Conservation (phyloP, 2,888 invertebrate species). For the Syritta pipiens region DNA sequence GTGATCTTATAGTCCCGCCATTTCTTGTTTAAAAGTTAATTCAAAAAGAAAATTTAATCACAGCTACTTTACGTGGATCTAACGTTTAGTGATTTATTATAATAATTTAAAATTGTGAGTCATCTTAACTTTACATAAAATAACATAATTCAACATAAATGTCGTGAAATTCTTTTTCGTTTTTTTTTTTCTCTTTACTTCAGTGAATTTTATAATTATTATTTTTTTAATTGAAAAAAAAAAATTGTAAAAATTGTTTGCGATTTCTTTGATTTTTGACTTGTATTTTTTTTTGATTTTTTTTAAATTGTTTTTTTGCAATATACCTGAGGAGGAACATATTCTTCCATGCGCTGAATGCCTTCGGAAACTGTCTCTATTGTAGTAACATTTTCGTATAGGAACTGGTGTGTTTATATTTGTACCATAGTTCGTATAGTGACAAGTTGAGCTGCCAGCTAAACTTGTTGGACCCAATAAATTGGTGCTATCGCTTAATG, state of each 20-base stretch:
- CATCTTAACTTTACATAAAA: conserved; percentile 31
- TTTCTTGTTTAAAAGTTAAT: background rate
- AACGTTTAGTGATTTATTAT: conserved; percentile 40
- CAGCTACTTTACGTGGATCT: conserved; percentile 29
- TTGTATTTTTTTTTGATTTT: conserved; percentile 56
- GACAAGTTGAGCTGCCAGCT: conserved; percentile 76
- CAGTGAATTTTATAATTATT: conserved; percentile 22
- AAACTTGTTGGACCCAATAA: conserved; percentile 78
- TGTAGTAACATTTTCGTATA: conserved; percentile 78
- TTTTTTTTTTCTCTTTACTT: conserved; percentile 35
- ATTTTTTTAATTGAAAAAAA: conserved; percentile 29
- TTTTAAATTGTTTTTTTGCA: conserved; percentile 53
- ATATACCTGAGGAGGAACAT: conserved; percentile 77
- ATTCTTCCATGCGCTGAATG: conserved; percentile 80
- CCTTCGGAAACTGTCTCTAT: conserved; percentile 78
- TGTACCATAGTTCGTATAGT: conserved; percentile 79
- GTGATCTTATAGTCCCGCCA: conserved; percentile 22
- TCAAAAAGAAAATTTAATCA: conserved; percentile 1
- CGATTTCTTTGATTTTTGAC: conserved; percentile 59
- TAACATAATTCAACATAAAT: conserved; percentile 46
- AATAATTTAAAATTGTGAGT: conserved; percentile 39
- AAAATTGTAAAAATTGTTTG: conserved; percentile 31
- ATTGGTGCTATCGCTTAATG: conserved; percentile 79
- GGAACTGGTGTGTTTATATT: conserved; percentile 79
- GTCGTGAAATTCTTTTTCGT: conserved; percentile 64